These are phyloP conservation scores for Vanessa tameamea DNA, from an alignment of 1,140 invertebrate genomes.

Conservation along the genomic window DNA sequence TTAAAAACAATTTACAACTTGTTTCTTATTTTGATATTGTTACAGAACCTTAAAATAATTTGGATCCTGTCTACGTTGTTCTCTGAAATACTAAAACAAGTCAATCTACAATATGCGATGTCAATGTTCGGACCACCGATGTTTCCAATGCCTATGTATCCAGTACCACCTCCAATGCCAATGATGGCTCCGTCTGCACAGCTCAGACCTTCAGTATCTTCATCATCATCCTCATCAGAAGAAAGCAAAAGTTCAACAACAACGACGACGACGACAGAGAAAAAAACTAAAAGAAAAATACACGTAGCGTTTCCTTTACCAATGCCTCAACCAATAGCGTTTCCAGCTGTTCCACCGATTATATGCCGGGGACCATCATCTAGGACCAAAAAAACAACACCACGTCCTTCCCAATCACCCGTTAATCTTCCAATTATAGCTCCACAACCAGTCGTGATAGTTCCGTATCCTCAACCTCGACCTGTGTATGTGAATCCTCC, in stretches of 20 bases:
- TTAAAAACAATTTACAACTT: not conserved
- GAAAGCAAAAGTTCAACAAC: constrained; percentile 39
- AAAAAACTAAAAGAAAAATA: constrained; percentile 1
- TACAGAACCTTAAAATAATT: constrained; percentile 20
- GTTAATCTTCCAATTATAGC: constrained; percentile 27
- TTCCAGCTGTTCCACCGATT: constrained; percentile 10
- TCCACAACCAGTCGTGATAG: constrained; percentile 31
- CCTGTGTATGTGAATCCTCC: constrained; percentile 6
- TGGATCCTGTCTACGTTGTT: constrained; percentile 30
- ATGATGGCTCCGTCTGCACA: constrained; percentile 4
- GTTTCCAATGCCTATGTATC: constrained; percentile 36
- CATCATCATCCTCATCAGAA: not conserved
- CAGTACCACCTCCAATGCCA: constrained; percentile 32
- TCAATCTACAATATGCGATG: constrained; percentile 36
- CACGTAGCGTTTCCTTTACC: constrained; percentile 35
- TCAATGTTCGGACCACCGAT: constrained; percentile 26
- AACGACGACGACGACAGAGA: constrained; percentile 28
- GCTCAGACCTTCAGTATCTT: not conserved
- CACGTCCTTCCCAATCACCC: constrained; percentile 44
- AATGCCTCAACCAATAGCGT: constrained; percentile 43
- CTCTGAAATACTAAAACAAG: constrained; percentile 19
- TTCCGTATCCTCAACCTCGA: constrained; percentile 25
- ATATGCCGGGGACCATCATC: constrained; percentile 30
- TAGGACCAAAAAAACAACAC: constrained; percentile 46
- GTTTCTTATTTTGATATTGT: not conserved